Conservation (phyloP, 2,888 invertebrate genomes). For the Camponotus fellah region DNA sequence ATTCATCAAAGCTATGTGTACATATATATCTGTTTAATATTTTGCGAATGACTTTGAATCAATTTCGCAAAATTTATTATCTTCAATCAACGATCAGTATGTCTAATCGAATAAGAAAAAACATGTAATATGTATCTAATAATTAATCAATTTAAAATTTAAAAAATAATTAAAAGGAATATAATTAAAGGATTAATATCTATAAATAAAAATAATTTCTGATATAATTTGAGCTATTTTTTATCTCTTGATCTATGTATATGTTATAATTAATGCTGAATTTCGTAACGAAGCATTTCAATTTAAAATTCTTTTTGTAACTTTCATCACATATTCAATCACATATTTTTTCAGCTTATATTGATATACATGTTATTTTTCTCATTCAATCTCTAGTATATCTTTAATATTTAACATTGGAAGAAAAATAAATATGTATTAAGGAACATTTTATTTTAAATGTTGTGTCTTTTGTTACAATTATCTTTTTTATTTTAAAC, state of each 20-base stretch:
- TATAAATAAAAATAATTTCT: neutral
- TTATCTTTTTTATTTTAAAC: neutral
- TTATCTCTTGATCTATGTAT: neutral
- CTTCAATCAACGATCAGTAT: neutral
- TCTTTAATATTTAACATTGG: neutral
- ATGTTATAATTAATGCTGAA: neutral
- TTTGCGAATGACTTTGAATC: neutral
- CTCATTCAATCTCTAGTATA: neutral
- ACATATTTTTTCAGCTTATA: neutral
- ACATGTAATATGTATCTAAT: neutral
- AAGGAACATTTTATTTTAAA: neutral
- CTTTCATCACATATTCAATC: neutral
- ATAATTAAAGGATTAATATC: neutral
- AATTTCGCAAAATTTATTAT: neutral
- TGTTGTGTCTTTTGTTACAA: neutral
- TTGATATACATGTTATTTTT: slow-evolving; percentile 6
- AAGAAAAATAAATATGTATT: neutral
- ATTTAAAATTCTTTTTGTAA: neutral
- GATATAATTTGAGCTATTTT: neutral
- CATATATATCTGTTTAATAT: neutral
- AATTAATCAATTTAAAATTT: neutral
- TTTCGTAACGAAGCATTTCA: neutral
- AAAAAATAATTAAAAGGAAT: slow-evolving; percentile 5
- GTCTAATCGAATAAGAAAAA: neutral
- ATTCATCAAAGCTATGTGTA: slow-evolving; percentile 1